These are phyloP conservation scores for Dryoscopus gambensis DNA, from an alignment of 2,113 vertebrate species.

Conservation along the genomic window DNA sequence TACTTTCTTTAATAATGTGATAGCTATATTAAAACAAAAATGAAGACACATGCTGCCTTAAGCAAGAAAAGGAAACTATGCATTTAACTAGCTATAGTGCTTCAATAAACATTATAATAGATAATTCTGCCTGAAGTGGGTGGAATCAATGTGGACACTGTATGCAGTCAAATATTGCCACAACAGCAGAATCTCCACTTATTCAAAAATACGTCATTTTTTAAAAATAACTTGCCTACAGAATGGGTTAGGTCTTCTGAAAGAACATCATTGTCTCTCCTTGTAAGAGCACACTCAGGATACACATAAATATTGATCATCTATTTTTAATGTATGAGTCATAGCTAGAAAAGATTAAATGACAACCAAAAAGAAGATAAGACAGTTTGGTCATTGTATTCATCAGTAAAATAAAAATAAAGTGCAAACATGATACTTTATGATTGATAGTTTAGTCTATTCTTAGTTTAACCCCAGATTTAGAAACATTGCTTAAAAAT, in stretches of 20 bases:
- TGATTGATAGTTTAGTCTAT: not conserved
- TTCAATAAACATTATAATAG: not conserved
- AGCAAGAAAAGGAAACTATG: not conserved
- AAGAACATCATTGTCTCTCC: not conserved
- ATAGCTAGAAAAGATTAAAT: slow-evolving; percentile 8
- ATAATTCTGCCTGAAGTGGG: not conserved
- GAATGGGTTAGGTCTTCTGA: not conserved
- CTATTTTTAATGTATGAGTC: slow-evolving; percentile 46
- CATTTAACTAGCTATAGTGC: not conserved
- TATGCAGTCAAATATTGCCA: not conserved
- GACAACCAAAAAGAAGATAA: not conserved
- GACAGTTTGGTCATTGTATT: not conserved
- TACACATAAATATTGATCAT: slow-evolving; percentile 32
- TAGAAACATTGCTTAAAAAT: not conserved
- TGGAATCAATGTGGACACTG: not conserved
- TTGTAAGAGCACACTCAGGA: not conserved
- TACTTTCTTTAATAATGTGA: not conserved
- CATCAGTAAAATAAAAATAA: not conserved
- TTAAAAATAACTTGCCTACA: slow-evolving; percentile 20
- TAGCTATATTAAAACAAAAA: not conserved
- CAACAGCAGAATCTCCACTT: not conserved
- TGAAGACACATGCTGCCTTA: not conserved
- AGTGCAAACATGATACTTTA: not conserved
- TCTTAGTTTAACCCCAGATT: not conserved
- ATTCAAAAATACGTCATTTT: slow-evolving; percentile 3